A percentile compares a stretch with the other conserved stretches of the same genome.
These are phyloP conservation scores for Cenopis cana DNA, from an alignment of 2,888 invertebrate genomes.

Conservation along the genomic window DNA sequence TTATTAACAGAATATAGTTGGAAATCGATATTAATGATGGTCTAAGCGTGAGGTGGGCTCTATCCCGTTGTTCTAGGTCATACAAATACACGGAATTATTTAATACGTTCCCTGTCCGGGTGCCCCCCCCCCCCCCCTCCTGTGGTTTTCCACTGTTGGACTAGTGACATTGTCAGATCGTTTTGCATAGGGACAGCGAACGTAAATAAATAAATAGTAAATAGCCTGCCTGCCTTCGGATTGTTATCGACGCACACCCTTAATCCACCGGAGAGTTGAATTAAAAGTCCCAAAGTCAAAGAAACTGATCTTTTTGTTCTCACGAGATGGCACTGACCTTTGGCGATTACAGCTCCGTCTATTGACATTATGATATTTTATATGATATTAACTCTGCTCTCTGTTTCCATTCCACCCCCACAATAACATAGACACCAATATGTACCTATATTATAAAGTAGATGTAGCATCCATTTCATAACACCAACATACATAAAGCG, in stretches of 20 bases:
- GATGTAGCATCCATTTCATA: slow-evolving; percentile 38
- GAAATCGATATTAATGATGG: neutral
- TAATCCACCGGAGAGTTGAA: neutral
- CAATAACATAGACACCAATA: slow-evolving; percentile 19
- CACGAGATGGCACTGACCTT: neutral
- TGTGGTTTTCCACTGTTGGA: too few relatives aligned
- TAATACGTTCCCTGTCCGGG: too few relatives aligned
- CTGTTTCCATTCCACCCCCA: neutral
- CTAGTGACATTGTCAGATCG: too few relatives aligned
- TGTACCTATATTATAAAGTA: slow-evolving; percentile 34
- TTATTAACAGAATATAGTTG: neutral
- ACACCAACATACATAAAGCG: slow-evolving; percentile 64
- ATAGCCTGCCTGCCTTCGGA: too few relatives aligned
- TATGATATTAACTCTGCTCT: neutral
- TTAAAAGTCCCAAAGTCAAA: neutral
- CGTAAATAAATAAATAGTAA: too few relatives aligned
- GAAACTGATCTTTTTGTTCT: neutral
- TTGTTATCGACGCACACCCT: neutral
- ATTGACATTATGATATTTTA: neutral
- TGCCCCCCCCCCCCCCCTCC: too few relatives aligned
- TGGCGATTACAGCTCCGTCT: neutral
- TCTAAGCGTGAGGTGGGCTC: neutral
- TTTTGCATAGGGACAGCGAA: too few relatives aligned
- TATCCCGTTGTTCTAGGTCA: neutral
- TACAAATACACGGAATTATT: neutral